Conservation (phyloP, 2,888 invertebrate species). For the Lycaena phlaeas region DNA sequence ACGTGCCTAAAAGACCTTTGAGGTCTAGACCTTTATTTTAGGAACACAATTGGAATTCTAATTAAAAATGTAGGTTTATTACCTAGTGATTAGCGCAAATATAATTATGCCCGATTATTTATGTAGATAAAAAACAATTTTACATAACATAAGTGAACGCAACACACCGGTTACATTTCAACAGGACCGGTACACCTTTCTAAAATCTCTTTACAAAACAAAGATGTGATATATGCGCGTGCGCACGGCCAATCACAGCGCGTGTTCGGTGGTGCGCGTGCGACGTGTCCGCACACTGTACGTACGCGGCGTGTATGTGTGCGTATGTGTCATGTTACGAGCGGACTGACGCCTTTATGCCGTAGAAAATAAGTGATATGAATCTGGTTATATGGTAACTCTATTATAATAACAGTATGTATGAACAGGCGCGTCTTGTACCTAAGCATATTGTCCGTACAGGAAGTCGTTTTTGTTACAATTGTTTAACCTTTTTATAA, state of each 20-base stretch:
- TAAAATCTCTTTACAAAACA: slow-evolving; percentile 66
- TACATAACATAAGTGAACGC: slow-evolving; percentile 29
- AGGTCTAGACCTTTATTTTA: too few species aligned
- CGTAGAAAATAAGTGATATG: too few species aligned
- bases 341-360: slow-evolving; percentile 28
- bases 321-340: slow-evolving; percentile 32
- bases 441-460: slow-evolving; percentile 38
- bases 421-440: slow-evolving; percentile 9
- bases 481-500: slow-evolving; percentile 14
- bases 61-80: slow-evolving; percentile 8
- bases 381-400: too few species aligned
- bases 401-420: too few species aligned
- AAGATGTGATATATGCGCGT: slow-evolving; percentile 42
- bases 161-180: slow-evolving; percentile 39
- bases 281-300: slow-evolving; percentile 18
- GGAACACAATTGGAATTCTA: neutral
- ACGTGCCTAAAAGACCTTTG: too few species aligned
- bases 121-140: slow-evolving; percentile 20
- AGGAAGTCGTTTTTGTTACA: slow-evolving; percentile 38
- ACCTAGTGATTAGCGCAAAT: slow-evolving; percentile 3
- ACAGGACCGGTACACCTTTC: slow-evolving; percentile 55
- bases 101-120: slow-evolving; percentile 7
- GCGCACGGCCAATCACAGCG: slow-evolving; percentile 42
- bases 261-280: slow-evolving; percentile 26
- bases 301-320: slow-evolving; percentile 15